Evolutionary conservation across 1,140 invertebrate genomes (phyloP), one percentile per base, ranked within the genome.

Genomic region (Drosophila gunungcola): DNA sequence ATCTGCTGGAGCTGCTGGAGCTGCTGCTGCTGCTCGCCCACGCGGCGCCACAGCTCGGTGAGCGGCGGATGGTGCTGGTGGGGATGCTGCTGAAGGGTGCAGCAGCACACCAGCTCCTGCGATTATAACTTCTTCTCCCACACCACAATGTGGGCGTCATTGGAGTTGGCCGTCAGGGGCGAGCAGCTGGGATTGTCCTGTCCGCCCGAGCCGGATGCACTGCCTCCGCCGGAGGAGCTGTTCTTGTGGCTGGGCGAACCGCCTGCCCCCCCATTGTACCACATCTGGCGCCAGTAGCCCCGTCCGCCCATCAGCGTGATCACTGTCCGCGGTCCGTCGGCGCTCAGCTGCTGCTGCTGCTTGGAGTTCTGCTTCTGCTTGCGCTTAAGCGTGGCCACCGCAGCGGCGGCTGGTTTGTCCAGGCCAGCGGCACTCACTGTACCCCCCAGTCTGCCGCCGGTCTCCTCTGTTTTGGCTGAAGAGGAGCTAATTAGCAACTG

Each of bases 91-190:
- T 86, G 83, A 36, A 85, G 60, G 25, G 78, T 86, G 61, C 83
- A 88, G 55, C 88, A 90, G 82, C 90, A 91, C 85, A 88, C 82
- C 68, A 82, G 73, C 90, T 91, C 90, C 90, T 81, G 73, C 61
- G 90, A 91, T 94, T 93, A 97, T 94, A 97, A 95, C 88, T 97
- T 97, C 94, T 97, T 96, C 93, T 98, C 97, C 97, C 97, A 98
- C 10, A 98, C 94, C 38, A 98, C 95, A 75, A 97, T 95, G 93
- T 97, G 96, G 11, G 97, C 96, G 93, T 97, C 96, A 76, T 94
- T 96, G 78, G 94, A 95, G 79, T 96, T 96, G 25, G 95, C 94
- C 67, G 95, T 95, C 64, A 92, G 77, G 13, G 93, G 78, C 4
- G 78, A 72, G 6, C 62, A 73, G 34, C 58, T 34, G 32, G 7